Conservation (phyloP, 2,113 vertebrate genomes). For the Columbina picui region DNA sequence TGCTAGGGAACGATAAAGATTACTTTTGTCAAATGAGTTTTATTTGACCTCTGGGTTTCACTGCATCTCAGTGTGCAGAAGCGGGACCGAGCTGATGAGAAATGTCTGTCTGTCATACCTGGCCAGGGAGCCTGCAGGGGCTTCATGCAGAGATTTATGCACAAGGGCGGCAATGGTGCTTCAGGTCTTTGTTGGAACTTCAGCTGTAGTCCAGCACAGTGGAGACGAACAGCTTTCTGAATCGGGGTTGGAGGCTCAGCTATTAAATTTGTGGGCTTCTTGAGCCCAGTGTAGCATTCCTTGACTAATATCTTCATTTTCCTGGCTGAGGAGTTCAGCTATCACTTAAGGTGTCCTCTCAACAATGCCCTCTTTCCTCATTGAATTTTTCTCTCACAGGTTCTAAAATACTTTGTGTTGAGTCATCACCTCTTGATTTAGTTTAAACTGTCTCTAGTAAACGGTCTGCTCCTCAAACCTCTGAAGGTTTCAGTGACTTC, state of each 20-base stretch:
- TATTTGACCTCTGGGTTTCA: not conserved
- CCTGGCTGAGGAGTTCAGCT: not conserved
- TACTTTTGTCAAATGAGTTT: fast-evolving
- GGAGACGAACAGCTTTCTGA: not conserved
- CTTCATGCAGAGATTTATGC: not conserved
- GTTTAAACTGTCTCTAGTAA: not conserved
- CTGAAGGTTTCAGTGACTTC: not conserved
- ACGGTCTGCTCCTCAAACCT: not conserved
- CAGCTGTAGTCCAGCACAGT: not conserved
- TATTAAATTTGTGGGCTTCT: not conserved
- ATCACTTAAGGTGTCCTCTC: not conserved
- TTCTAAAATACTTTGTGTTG: slow-evolving; percentile 4
- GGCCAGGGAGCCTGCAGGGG: not conserved
- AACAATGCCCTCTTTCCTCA: not conserved
- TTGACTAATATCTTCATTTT: not conserved
- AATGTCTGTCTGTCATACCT: not conserved
- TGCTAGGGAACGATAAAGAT: not conserved
- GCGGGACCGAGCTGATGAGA: fast-evolving
- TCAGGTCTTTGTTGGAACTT: not conserved
- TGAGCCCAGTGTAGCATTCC: not conserved
- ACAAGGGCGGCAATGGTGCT: fast-evolving
- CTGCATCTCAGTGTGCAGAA: fast-evolving
- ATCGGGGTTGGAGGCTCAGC: fast-evolving
- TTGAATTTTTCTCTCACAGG: not conserved
- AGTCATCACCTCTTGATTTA: slow-evolving; percentile 23